Evolutionary conservation across 2,797 vertebrate genomes (phyloP).

Genomic region (Melanotaenia nigrans): DNA sequence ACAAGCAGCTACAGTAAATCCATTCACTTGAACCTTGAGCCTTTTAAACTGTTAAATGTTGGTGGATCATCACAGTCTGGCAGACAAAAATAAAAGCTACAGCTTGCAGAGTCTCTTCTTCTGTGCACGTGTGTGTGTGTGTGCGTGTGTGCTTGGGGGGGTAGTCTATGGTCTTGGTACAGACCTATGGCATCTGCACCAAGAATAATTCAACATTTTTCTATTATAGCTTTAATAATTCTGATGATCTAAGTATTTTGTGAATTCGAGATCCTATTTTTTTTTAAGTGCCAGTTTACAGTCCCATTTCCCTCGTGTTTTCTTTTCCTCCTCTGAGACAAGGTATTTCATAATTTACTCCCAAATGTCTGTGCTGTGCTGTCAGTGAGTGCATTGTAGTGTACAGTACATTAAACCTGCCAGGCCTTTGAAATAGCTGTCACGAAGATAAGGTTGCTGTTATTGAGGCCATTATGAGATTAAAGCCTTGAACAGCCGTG

Average conservation of each 20-base stretch:
- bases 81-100: neutral
- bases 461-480: conserved; percentile 68
- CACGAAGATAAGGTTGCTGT: conserved; percentile 55
- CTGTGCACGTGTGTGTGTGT: neutral
- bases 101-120: neutral
- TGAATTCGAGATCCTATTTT: neutral
- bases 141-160: too few relatives aligned
- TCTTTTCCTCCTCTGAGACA: conserved; percentile 13
- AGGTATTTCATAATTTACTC: conserved; percentile 33
- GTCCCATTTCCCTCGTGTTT: neutral
- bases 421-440: conserved; percentile 61
- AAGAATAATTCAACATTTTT: neutral
- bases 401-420: conserved; percentile 55
- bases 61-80: neutral
- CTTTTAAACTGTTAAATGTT: neutral
- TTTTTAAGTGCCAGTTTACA: neutral
- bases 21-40: neutral
- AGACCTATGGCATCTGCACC: neutral
- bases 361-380: conserved; percentile 34
- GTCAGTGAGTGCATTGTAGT: conserved; percentile 38
- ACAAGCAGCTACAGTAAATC: neutral
- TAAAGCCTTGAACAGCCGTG: conserved; percentile 44
- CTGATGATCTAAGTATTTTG: neutral
- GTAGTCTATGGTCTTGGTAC: too few relatives aligned
- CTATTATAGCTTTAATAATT: neutral